Evolutionary conservation across 2,888 invertebrate species (phyloP), one percentile per base, ranked within the genome.

Genomic region (Nemapogon koenigi): DNA sequence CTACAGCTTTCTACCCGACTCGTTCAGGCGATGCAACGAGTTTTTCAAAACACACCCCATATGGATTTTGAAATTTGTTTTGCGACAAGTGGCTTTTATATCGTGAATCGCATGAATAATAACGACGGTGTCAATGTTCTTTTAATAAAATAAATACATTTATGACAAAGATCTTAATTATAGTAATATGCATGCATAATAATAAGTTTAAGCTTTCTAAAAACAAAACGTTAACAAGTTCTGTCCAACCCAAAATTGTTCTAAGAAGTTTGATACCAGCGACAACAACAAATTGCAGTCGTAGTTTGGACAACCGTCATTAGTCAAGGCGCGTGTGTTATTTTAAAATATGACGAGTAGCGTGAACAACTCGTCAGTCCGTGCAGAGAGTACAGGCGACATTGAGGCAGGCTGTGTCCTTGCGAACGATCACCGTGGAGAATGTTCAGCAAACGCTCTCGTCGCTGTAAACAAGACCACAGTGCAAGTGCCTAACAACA

Each of bases 1-100:
- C 57, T 50, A 7, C 62, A 57, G 66, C 72, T 73, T 75, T 75
- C 72, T 72, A 73, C 69, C 71, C 70, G 33, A 33, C 33, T 33
- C 19, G 33, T 17, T 17, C 30, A 30, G 30, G 14, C 30, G 14
- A 30, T 30, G 15, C 4, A 10, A 22, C 22, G 22, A 22, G 22
- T 22, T 22, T n/a, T n/a, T 22, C 22, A 22, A 22, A 22, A 22
- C 22, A 22, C 22, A 22, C 22, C 22, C 22, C 22, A 22, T 22
- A 22, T 22, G 22, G 22, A 22, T 22, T 22, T 22, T n/a, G n/a
- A n/a, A n/a, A n/a, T n/a, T n/a, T n/a, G n/a, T n/a, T n/a, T n/a
- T n/a, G n/a, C n/a, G n/a, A n/a, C n/a, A n/a, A n/a, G n/a, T n/a
- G n/a, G n/a, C n/a, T n/a, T n/a, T n/a, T n/a, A n/a, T n/a, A n/a